Percentiles rank a stretch among this genome's conserved stretches.
These are phyloP conservation scores for Cyclophora punctaria DNA, from an alignment of 2,888 invertebrate genomes.

Conservation along the genomic window DNA sequence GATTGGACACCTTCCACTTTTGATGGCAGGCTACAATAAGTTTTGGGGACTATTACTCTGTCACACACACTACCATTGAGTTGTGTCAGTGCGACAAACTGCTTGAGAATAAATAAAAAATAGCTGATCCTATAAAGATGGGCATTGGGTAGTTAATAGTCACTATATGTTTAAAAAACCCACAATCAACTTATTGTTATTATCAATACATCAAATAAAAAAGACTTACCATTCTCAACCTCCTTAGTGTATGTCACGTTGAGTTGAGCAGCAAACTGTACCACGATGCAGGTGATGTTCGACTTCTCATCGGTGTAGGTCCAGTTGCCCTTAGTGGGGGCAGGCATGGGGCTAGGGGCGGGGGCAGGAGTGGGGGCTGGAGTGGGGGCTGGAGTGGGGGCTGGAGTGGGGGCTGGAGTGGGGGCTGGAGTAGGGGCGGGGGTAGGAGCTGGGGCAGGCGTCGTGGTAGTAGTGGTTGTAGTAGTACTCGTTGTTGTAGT, in stretches of 20 bases:
- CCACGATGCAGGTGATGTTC: constrained; percentile 78
- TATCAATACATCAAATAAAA: neutral
- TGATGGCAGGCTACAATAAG: too few relatives aligned
- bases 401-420: constrained; percentile 47
- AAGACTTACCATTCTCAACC: constrained; percentile 42
- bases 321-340: constrained; percentile 52
- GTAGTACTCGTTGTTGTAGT: constrained; percentile 14
- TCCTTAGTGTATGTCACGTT: constrained; percentile 70
- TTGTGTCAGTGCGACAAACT: too few relatives aligned
- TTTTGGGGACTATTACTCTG: too few relatives aligned
- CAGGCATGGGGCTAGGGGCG: constrained; percentile 33
- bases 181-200: too few relatives aligned
- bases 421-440: constrained; percentile 59
- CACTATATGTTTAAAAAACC: too few relatives aligned
- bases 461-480: constrained; percentile 21
- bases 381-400: constrained; percentile 34
- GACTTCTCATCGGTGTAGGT: constrained; percentile 26
- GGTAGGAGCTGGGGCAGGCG: constrained; percentile 44
- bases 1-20: too few relatives aligned
- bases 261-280: constrained; percentile 79
- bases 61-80: too few relatives aligned
- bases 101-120: too few relatives aligned
- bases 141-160: too few relatives aligned
- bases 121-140: too few relatives aligned
- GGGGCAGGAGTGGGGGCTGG: constrained; percentile 35